phyloP scores from a whole-genome alignment of 2,797 vertebrate genomes.

The Lerista edwardsae region DNA sequence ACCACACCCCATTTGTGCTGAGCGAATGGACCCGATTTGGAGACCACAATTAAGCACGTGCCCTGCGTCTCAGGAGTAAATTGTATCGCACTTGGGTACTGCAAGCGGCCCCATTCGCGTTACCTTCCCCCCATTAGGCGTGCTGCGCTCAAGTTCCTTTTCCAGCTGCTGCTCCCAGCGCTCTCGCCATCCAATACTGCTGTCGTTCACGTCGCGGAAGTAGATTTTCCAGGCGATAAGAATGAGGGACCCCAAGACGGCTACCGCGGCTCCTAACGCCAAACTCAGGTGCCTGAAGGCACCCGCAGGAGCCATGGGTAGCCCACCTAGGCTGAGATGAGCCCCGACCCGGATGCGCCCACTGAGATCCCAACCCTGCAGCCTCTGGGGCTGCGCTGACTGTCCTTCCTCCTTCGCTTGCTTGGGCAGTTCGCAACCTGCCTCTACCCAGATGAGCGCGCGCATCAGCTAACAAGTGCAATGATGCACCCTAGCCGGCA shows the following conservation, averaged over 20 bases:
- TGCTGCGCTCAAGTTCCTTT: slow-evolving; percentile 61
- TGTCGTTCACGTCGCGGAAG: slow-evolving; percentile 72
- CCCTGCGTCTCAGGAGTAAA: too few relatives aligned
- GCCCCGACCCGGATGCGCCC: neutral
- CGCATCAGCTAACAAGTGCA: neutral
- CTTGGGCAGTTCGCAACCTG: neutral
- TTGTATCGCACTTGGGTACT: neutral
- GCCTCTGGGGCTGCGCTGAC: neutral
- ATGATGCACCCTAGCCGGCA: neutral
- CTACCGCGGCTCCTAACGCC: slow-evolving; percentile 83
- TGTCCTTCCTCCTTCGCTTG: neutral
- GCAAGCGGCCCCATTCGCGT: slow-evolving; percentile 30
- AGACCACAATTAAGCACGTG: too few relatives aligned
- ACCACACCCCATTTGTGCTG: too few relatives aligned
- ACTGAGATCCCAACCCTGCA: neutral
- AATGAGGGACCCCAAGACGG: slow-evolving; percentile 85
- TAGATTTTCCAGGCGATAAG: slow-evolving; percentile 84
- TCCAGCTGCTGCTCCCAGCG: slow-evolving; percentile 69
- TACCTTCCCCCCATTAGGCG: slow-evolving; percentile 74
- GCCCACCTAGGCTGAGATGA: too few relatives aligned
- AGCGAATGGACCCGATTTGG: too few relatives aligned
- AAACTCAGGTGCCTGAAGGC: slow-evolving; percentile 80
- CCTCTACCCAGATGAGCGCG: neutral
- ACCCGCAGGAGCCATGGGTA: slow-evolving; percentile 71
- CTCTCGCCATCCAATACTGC: slow-evolving; percentile 63